Conservation (phyloP, 2,113 vertebrate genomes). For the Ammospiza caudacuta region DNA sequence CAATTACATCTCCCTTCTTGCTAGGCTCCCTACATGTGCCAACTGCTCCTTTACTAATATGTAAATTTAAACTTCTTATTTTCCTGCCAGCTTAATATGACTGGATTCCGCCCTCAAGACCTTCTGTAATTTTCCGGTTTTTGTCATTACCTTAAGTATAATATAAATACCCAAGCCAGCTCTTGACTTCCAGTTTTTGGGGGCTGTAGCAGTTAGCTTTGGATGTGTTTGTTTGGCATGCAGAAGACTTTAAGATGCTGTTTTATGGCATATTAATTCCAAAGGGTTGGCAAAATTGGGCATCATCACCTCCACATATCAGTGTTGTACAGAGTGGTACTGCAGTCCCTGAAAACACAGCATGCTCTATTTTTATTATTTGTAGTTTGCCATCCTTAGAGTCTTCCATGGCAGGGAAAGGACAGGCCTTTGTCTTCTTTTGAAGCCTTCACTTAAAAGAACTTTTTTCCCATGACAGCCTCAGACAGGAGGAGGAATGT, state of each 20-base stretch:
- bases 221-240: not conserved
- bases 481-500: not conserved
- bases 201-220: not conserved
- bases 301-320: accelerated
- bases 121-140: not conserved
- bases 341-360: not conserved
- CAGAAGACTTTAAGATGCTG: not conserved
- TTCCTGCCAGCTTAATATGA: not conserved
- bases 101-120: not conserved
- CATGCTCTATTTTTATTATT: not conserved
- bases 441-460: not conserved
- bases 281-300: not conserved
- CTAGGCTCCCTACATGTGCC: no score
- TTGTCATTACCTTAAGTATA: not conserved
- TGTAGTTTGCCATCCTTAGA: not conserved
- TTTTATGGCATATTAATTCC: not conserved
- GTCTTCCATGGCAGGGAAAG: not conserved
- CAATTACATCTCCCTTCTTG: not conserved
- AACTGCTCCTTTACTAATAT: not conserved
- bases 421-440: not conserved
- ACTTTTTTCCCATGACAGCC: not conserved
- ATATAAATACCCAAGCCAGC: not conserved
- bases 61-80: not conserved
- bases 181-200: accelerated
- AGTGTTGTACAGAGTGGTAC: not conserved